phyloP scores from a whole-genome alignment of 2,113 vertebrate genomes.

The Proteles cristata region DNA sequence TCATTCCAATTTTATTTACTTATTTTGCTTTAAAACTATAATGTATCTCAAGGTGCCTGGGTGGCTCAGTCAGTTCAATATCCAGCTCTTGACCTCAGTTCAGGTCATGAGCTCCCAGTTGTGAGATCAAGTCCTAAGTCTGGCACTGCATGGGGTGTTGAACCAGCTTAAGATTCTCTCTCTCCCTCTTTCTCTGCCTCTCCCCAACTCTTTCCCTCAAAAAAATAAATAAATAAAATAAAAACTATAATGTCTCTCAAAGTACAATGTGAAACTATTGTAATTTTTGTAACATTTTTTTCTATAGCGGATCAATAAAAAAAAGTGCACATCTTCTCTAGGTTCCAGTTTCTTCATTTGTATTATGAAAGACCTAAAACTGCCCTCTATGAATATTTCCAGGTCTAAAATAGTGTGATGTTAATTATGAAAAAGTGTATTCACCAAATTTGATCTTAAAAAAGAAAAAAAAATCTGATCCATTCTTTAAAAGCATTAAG shows the following conservation, averaged over 20 bases:
- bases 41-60: not conserved
- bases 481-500: not conserved
- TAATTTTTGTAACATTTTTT: not conserved
- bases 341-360: not conserved
- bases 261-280: not conserved
- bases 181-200: too few relatives aligned
- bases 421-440: not conserved
- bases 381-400: not conserved
- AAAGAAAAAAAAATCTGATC: not conserved
- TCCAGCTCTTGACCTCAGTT: too few relatives aligned
- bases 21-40: not conserved
- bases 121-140: too few relatives aligned
- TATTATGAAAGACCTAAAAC: not conserved
- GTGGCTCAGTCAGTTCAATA: too few relatives aligned
- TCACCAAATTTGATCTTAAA: not conserved
- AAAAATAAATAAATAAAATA: too few relatives aligned
- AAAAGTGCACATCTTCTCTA: not conserved
- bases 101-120: too few relatives aligned
- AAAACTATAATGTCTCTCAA: not conserved
- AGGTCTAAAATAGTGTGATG: not conserved
- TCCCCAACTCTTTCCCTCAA: too few relatives aligned
- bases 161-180: too few relatives aligned
- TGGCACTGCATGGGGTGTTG: too few relatives aligned
- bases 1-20: not conserved
- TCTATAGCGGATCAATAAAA: not conserved